Conservation (phyloP, 1,140 invertebrate species). For the Brachionus paranguensis region DNA sequence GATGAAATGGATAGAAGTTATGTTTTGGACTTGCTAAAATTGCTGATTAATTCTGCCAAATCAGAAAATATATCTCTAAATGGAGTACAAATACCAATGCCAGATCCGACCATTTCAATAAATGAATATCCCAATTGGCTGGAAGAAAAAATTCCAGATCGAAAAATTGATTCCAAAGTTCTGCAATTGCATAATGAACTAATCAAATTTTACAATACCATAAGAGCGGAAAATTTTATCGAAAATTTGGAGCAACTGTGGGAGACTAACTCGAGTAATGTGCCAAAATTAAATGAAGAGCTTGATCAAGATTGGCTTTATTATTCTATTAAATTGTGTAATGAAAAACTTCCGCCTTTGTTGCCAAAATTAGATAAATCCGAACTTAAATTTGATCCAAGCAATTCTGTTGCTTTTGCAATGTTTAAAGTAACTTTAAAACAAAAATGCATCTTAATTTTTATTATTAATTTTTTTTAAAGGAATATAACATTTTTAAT, state of each 20-base stretch:
- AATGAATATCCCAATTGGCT: constrained; percentile 28
- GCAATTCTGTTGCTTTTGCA: not conserved
- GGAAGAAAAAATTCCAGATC: constrained; percentile 10
- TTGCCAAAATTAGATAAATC: not conserved
- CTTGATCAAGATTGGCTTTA: constrained; percentile 32
- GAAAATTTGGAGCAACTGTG: constrained; percentile 14
- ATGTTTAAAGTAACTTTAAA: not conserved
- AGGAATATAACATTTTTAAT: constrained; percentile 10
- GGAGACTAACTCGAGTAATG: constrained; percentile 21
- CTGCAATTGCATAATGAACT: not conserved
- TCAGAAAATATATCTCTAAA: not conserved
- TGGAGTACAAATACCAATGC: not conserved
- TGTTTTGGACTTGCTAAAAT: not conserved
- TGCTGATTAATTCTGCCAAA: not conserved
- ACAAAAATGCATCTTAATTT: not conserved
- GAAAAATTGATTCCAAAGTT: constrained; percentile 25
- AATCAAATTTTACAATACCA: not conserved
- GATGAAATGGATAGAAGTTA: constrained; percentile 6
- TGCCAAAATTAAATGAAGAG: not conserved
- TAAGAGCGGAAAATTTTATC: constrained; percentile 13
- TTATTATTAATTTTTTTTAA: not conserved
- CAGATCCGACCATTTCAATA: not conserved
- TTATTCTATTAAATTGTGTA: constrained; percentile 28
- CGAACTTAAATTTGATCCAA: not conserved
- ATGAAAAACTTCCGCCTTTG: constrained; percentile 13